phyloP scores from a whole-genome alignment of 2,888 invertebrate species.

The Pachydiplax longipennis region DNA sequence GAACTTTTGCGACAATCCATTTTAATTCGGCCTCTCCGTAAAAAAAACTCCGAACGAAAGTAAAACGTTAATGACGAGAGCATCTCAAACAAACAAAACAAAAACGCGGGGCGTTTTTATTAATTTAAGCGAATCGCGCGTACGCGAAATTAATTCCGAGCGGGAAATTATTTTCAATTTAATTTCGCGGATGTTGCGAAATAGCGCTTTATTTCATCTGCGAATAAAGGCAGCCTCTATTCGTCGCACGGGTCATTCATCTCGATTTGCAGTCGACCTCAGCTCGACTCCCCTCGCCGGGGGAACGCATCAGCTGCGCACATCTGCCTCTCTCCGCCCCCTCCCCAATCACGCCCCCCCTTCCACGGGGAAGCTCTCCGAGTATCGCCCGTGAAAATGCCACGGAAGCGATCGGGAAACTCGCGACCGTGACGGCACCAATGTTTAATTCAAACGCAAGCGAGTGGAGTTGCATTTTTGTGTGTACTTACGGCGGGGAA shows the following conservation, averaged over 20 bases:
- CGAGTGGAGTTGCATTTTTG: not conserved
- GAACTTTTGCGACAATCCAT: no score
- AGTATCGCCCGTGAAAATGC: constrained; percentile 17
- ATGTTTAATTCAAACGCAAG: constrained; percentile 20
- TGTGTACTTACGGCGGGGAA: not conserved
- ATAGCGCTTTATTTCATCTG: not conserved
- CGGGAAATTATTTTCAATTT: not conserved
- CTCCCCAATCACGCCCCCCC: not conserved
- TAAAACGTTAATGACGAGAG: no score
- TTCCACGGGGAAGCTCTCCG: not conserved
- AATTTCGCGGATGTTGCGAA: not conserved
- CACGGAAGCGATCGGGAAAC: not conserved
- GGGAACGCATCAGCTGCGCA: constrained; percentile 23
- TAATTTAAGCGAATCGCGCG: not conserved
- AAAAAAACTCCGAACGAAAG: no score
- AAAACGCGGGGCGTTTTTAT: not conserved
- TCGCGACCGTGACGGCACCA: constrained; percentile 12
- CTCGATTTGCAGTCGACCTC: constrained; percentile 1
- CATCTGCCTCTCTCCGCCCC: constrained; percentile 8
- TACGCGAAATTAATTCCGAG: not conserved
- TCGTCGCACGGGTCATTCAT: constrained; percentile 16
- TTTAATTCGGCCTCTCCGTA: no score
- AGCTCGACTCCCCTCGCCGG: not conserved
- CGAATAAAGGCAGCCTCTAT: not conserved
- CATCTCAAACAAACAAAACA: no score